Evolutionary conservation across 2,113 vertebrate species (phyloP).

Genomic region (Pterocles burchelli): DNA sequence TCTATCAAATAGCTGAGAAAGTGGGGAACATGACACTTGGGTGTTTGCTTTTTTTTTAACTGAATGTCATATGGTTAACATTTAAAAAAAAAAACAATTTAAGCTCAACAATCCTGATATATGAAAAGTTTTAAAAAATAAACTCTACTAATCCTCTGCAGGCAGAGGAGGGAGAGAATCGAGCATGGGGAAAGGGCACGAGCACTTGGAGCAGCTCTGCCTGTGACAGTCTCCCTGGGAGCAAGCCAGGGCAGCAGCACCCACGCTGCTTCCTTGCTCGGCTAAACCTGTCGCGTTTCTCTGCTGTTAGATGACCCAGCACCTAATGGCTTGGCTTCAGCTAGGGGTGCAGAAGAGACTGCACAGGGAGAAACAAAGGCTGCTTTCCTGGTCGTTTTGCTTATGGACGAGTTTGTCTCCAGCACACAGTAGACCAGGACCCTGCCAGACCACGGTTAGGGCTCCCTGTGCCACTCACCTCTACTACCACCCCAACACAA

Average conservation of each 20-base stretch:
- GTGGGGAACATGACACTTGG: not conserved
- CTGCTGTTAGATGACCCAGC: not conserved
- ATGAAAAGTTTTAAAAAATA: not conserved
- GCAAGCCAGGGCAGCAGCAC: not conserved
- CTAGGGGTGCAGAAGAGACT: not conserved
- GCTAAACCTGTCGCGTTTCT: not conserved
- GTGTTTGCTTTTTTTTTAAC: not conserved
- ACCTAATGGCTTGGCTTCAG: not conserved
- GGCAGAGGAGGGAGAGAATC: not conserved
- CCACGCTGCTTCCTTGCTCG: rapidly evolving
- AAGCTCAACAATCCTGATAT: not conserved
- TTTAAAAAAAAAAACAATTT: not conserved
- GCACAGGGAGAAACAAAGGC: not conserved
- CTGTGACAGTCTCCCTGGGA: rapidly evolving
- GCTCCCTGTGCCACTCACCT: not conserved
- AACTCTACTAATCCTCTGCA: not conserved
- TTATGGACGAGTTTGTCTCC: not conserved
- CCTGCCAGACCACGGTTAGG: not conserved
- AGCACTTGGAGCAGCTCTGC: not conserved
- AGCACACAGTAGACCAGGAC: not conserved
- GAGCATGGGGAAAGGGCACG: not conserved
- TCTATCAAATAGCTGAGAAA: not conserved
- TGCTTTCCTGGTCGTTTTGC: not conserved
- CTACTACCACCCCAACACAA: not conserved
- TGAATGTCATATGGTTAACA: not conserved